Evolutionary conservation across 2,888 invertebrate genomes (phyloP), one percentile per base, ranked within the genome.

Genomic region (Athalia circularis): DNA sequence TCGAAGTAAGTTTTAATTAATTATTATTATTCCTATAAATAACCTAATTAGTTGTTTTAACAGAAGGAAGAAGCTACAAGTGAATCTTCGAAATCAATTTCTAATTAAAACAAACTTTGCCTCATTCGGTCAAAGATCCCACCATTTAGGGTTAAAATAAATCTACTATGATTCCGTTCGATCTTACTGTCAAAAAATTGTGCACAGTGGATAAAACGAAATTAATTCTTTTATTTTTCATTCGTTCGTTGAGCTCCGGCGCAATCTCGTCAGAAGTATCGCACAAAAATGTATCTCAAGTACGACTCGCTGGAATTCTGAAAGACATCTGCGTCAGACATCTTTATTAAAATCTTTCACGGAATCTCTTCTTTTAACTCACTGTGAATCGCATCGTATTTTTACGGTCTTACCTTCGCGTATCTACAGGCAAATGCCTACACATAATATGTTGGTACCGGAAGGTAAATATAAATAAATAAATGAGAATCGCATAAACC

Each of bases 21-120:
- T 29, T 29, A 29, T 29, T 29, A 29, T 29, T 29, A 65, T 77
- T 54, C 65, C 67, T 52, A 67, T 77, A 54, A 65, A 47, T 52
- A 77, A 47, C 47, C n/a, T 45, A 77, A 77, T 77, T 77, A 59
- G 43, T 52, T 67, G 57, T 65, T 77, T 77, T 77, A 47, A 48
- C 52, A 65, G 65, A 9, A n/a, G 50, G 45, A 7, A 43, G n/a
- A 57, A 67, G 13, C 45, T 67, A 50, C 29, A 29, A 29, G 29
- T 29, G 29, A 59, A 15, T 29, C 43, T 47, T 72, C 13, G 47
- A 47, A 59, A 72, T 29, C 2, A 2, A 59, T 13, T 59, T 5
- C 47, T 59, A 72, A 72, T 72, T 72, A 72, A 72, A 72, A 72
- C 59, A 59, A 72, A 59, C 47, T 57, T 72, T 57, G 72, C 13